Evolutionary conservation across 2,888 invertebrate genomes (phyloP), one percentile per base, ranked within the genome.

Genomic region (Andrena praecox): DNA sequence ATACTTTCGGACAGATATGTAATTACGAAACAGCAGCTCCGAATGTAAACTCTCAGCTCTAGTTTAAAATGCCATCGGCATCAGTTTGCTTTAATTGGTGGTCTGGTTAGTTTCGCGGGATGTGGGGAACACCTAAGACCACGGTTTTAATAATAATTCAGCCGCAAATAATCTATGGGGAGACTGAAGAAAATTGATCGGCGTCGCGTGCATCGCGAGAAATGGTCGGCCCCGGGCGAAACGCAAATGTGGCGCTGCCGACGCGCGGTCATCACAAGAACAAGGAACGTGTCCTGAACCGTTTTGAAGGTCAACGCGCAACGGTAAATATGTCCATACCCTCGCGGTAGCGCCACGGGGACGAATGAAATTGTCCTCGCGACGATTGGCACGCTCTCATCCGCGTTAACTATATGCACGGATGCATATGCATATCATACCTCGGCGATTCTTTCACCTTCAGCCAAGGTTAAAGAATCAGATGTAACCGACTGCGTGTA

Each of bases 371-470:
- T 68, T 35, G 67, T 68, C 50, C 70, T 29, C 67, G 62, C 27
- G 54, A 71, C 62, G 59, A 81, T 80, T 72, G 82, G 71, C 71
- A 80, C 66, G 48, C 27, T 82, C 63, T 71, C 82, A 64, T 68
- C 76, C 29, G n/a, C 52, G 56, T 29, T 71, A 72, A 33, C 62
- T 71, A 42, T 50, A 67, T 67, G 31, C 52, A 59, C 56, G 56
- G 50, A 77, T 81, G 73, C 60, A 72, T 69, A 64, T 56, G 52
- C 59, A 66, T 69, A 59, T 76, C 66, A 63, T 63, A 75, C 70
- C 76, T 84, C 77, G 74, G 77, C 63, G 71, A 84, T 77, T 77
- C 70, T 84, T 86, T 90, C 88, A 90, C 87, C 90, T 90, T 88
- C 82, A 68, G 42, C 42, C 84, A 90, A 90, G 89, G 90, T 90